Base-by-base conservation (phyloP, 1,140 invertebrate genomes). In the Drosophila orena region DNA sequence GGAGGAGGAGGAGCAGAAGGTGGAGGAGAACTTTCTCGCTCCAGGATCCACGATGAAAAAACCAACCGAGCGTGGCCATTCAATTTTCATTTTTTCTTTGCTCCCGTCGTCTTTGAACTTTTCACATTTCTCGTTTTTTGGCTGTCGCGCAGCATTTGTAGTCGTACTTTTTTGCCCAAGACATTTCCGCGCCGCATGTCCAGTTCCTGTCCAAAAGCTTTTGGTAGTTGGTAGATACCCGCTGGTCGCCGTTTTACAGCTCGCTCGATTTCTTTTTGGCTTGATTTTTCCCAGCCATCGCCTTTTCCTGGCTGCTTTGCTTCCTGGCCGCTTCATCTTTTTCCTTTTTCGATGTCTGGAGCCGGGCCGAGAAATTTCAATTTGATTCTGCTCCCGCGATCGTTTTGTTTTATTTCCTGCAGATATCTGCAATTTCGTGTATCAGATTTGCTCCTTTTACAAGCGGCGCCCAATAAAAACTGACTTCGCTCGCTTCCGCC, bases 101-200 rank as follows among this genome's bases (percentile, higher is more conserved):
- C 81, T 47, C 57, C 22, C 53, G 58, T 61, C 74, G 78, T 81
- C 81, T 86, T 86, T 86, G 81, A 86, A 86, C 83, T 86, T 86
- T 86, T 81, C 81, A 77, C 77, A 85, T 86, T 85, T 77, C 78
- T 77, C 64, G 74, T 76, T 75, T 75, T 79, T 77, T 58, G 81
- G 59, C 69, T 85, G 78, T 85, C 79, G 78, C 55, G 70, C 54
- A 88, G 76, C 84, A 86, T 86, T 86, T 86, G 81, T 88, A 88
- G 68, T 88, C 77, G 81, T 88, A 71, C 73, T 71, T 79, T 79
- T 86, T 86, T 75, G 62, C 77, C 62, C 64, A 78, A 81, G 83
- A 86, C 81, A 81, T 88, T 86, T 86, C 81, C 83, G 81, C 65
- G 83, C 81, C 83, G 81, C 83, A 86, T 86, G 83, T 86, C 83